Conservation (phyloP, 2,797 vertebrate genomes). For the Australoheros facetus region DNA sequence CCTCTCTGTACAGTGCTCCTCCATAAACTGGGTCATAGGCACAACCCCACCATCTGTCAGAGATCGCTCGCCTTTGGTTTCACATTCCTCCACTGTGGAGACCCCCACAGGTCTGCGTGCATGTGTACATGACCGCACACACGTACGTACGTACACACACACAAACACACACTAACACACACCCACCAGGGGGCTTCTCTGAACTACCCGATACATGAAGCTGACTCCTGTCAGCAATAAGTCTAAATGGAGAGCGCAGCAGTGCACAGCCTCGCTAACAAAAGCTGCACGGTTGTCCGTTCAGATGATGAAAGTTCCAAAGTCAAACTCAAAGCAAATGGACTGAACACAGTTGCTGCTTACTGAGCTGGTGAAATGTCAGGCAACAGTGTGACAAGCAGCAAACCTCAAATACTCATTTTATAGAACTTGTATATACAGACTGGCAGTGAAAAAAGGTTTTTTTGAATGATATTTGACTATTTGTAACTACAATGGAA, state of each 20-base stretch:
- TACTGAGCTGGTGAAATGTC: not conserved
- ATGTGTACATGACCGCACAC: constrained; percentile 30
- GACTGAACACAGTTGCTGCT: constrained; percentile 49
- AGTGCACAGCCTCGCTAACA: constrained; percentile 46
- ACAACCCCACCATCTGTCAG: constrained; percentile 76
- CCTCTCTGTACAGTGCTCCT: constrained; percentile 37
- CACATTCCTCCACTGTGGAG: constrained; percentile 74
- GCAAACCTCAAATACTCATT: not conserved
- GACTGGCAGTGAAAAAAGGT: not conserved
- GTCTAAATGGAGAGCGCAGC: constrained; percentile 43
- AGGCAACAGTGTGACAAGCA: constrained; percentile 33
- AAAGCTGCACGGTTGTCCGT: constrained; percentile 19
- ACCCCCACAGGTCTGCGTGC: constrained; percentile 45
- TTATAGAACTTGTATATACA: not conserved
- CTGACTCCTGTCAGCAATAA: constrained; percentile 64
- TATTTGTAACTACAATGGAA: not conserved
- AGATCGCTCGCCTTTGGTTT: constrained; percentile 71
- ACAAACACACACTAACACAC: not conserved
- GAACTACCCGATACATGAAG: constrained; percentile 38
- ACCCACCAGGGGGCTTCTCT: constrained; percentile 28
- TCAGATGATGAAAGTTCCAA: constrained; percentile 17
- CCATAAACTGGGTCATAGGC: constrained; percentile 78
- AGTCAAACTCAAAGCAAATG: constrained; percentile 44
- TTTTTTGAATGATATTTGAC: no score
- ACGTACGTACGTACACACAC: constrained; percentile 1